A percentile compares a stretch with the other conserved stretches of the same genome.
These are phyloP conservation scores for Rhingia rostrata DNA, from an alignment of 2,888 invertebrate genomes.

Conservation along the genomic window DNA sequence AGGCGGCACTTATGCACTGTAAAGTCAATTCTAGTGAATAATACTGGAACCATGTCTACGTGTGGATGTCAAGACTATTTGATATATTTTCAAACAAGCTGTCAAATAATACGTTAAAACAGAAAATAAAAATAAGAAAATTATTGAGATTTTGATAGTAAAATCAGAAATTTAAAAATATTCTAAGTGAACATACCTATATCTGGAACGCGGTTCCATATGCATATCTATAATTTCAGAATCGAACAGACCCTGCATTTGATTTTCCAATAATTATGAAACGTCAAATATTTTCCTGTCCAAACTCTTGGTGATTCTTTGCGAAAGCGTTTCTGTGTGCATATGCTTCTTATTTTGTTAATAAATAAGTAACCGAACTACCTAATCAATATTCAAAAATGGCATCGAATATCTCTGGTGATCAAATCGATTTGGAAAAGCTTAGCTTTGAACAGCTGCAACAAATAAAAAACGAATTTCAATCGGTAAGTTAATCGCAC, in stretches of 20 bases:
- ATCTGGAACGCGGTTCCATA: neutral
- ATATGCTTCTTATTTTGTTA: constrained; percentile 75
- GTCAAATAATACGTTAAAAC: neutral
- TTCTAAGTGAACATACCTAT: too few relatives aligned
- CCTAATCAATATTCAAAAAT: constrained; percentile 71
- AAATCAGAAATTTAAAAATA: too few relatives aligned
- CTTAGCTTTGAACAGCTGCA: constrained; percentile 91
- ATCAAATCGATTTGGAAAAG: constrained; percentile 92
- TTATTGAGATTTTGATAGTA: too few relatives aligned
- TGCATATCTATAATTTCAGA: neutral
- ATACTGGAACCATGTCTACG: too few relatives aligned
- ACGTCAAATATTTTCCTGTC: constrained; percentile 45
- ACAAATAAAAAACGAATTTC: constrained; percentile 93
- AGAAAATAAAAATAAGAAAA: neutral
- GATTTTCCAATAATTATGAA: constrained; percentile 14
- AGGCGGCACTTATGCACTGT: too few relatives aligned
- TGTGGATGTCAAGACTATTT: too few relatives aligned
- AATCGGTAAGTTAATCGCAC: constrained; percentile 86
- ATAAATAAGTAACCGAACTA: constrained; percentile 50
- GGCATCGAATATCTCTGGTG: constrained; percentile 81
- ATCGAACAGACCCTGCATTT: constrained; percentile 44
- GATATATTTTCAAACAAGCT: too few relatives aligned
- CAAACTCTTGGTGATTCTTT: constrained; percentile 36
- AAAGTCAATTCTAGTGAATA: too few relatives aligned
- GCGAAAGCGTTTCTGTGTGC: constrained; percentile 44